Evolutionary conservation across 2,888 invertebrate species (phyloP).

Genomic region (Ophraella communa): DNA sequence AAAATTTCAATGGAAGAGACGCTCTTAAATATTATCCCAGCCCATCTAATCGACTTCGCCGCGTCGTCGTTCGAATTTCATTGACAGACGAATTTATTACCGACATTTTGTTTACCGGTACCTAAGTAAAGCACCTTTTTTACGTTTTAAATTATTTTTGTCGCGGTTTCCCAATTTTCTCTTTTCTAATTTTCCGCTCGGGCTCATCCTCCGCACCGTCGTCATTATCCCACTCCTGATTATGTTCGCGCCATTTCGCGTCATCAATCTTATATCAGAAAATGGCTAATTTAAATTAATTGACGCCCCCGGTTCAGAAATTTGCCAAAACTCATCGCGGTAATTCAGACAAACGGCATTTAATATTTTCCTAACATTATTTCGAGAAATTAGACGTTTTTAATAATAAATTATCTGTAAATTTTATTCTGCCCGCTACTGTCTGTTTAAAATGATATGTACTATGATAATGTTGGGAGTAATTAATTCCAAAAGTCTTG

Average conservation of each 20-base stretch:
- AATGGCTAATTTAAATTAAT: constrained; percentile 32
- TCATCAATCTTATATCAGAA: constrained; percentile 32
- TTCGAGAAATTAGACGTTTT: too few species aligned
- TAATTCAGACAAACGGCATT: constrained; percentile 36
- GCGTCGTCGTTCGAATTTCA: too few species aligned
- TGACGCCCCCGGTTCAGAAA: constrained; percentile 20
- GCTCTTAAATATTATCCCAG: not conserved
- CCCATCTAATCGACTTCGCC: not conserved
- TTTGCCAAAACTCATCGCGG: constrained; percentile 13
- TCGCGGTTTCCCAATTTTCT: constrained; percentile 15
- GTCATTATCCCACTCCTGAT: constrained; percentile 31
- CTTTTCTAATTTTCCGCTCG: constrained; percentile 29
- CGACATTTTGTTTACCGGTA: constrained; percentile 25
- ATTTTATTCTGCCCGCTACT: too few species aligned
- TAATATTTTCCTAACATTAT: too few species aligned
- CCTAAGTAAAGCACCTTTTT: not conserved
- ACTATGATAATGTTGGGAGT: too few species aligned
- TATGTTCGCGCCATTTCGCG: constrained; percentile 29
- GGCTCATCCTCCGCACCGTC: constrained; percentile 24
- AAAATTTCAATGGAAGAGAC: not conserved
- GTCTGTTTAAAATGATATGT: too few species aligned
- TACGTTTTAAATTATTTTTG: too few species aligned
- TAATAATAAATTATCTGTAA: too few species aligned
- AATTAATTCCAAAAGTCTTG: too few species aligned
- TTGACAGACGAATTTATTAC: constrained; percentile 20